Evolutionary conservation across 2,113 vertebrate species (phyloP).

Genomic region (Bujurquina vittata): DNA sequence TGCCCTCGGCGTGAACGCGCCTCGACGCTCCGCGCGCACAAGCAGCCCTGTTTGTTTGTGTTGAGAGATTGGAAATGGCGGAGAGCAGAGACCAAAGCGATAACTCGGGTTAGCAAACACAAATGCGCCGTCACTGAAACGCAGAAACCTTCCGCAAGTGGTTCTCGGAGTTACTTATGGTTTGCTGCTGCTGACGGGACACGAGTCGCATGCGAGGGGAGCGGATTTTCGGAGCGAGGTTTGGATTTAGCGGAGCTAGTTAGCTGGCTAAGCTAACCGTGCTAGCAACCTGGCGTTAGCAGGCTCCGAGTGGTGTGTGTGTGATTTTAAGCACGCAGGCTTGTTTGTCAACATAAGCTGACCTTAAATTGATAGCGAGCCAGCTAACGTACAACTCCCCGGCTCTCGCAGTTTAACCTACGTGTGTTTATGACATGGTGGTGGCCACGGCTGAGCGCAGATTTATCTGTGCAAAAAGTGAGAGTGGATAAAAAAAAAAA

Average conservation of each 20-base stretch:
- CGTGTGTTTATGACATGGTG: background rate
- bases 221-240: constrained; percentile 45
- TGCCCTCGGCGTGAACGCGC: constrained; percentile 54
- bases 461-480: constrained; percentile 38
- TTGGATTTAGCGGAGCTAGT: constrained; percentile 54
- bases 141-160: constrained; percentile 18
- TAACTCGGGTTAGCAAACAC: constrained; percentile 67
- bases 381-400: constrained; percentile 25
- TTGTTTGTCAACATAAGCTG: constrained; percentile 78
- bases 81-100: constrained; percentile 78
- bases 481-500: constrained; percentile 51
- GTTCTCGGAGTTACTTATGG: background rate
- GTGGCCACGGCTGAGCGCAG: constrained; percentile 16
- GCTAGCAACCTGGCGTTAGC: constrained; percentile 69
- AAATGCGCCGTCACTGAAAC: constrained; percentile 58
- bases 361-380: constrained; percentile 36
- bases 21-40: constrained; percentile 51
- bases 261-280: constrained; percentile 69
- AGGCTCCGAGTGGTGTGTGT: constrained; percentile 60
- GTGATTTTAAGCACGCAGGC: constrained; percentile 67
- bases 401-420: background rate
- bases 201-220: constrained; percentile 7
- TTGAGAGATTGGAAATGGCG: constrained; percentile 85
- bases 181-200: constrained; percentile 28
- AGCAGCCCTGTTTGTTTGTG: constrained; percentile 84